phyloP scores from a whole-genome alignment of 2,888 invertebrate genomes.

The Trisateles emortualis region DNA sequence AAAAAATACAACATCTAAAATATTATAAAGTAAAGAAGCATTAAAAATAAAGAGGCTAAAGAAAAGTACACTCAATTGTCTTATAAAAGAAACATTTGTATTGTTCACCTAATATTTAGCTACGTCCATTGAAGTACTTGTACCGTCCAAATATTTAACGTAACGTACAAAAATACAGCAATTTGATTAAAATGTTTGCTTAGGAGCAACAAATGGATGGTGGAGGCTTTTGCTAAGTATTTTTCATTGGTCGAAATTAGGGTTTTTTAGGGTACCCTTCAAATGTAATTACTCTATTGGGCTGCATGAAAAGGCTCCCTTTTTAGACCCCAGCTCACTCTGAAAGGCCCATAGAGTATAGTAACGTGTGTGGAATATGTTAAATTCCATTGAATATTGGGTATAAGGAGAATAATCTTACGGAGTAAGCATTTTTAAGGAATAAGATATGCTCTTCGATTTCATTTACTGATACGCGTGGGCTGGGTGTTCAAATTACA shows the following conservation, averaged over 20 bases:
- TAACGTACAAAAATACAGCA: slow-evolving; percentile 41
- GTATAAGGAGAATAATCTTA: background rate
- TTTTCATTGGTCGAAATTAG: slow-evolving; percentile 64
- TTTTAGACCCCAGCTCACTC: slow-evolving; percentile 42
- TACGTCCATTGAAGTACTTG: slow-evolving; percentile 26
- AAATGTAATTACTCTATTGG: slow-evolving; percentile 73
- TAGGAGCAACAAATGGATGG: slow-evolving; percentile 58
- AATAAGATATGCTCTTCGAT: background rate
- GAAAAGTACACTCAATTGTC: slow-evolving; percentile 3
- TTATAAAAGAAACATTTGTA: slow-evolving; percentile 33
- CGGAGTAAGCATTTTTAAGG: background rate
- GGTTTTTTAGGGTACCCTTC: slow-evolving; percentile 59
- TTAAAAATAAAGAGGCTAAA: background rate
- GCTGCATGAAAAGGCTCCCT: slow-evolving; percentile 60
- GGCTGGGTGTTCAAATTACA: background rate
- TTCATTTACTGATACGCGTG: slow-evolving; percentile 1
- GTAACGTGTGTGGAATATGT: slow-evolving; percentile 45
- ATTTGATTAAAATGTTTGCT: slow-evolving; percentile 68
- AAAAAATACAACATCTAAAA: background rate
- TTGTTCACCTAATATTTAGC: slow-evolving; percentile 32
- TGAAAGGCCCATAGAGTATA: slow-evolving; percentile 27
- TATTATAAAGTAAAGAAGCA: background rate
- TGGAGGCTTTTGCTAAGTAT: slow-evolving; percentile 46
- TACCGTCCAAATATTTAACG: slow-evolving; percentile 44
- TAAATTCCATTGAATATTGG: slow-evolving; percentile 33